A percentile compares a stretch with the other conserved stretches of the same genome.
phyloP scores from a whole-genome alignment of 2,113 vertebrate genomes.

The Cheirogaleus medius region DNA sequence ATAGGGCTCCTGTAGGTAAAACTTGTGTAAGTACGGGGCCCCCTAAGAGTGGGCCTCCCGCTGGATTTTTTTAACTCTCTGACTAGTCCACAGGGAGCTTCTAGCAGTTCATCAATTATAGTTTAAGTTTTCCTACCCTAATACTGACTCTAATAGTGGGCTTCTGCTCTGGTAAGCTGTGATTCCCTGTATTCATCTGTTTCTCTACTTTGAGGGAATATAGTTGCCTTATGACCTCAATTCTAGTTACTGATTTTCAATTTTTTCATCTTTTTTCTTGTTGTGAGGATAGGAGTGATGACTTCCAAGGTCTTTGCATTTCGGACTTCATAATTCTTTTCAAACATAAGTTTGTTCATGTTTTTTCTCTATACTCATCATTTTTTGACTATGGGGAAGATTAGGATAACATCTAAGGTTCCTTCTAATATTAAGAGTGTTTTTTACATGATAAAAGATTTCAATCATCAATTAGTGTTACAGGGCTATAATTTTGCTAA shows the following conservation, averaged over 20 bases:
- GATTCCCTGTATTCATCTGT: neutral
- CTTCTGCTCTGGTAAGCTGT: neutral
- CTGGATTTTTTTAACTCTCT: neutral
- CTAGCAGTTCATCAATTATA: neutral
- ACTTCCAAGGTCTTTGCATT: neutral
- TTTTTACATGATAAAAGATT: conserved; percentile 14
- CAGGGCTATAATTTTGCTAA: neutral
- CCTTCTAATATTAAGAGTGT: conserved; percentile 8
- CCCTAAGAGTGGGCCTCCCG: neutral
- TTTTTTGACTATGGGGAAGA: conserved; percentile 9
- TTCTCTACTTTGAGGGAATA: neutral
- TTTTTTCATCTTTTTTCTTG: neutral
- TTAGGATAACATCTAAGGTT: neutral
- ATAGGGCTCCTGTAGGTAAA: neutral
- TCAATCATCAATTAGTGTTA: neutral
- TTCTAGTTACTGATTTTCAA: neutral
- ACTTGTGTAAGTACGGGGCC: neutral
- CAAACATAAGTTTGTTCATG: neutral
- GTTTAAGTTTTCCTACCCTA: neutral
- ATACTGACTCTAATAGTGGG: neutral
- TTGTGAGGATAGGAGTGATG: neutral
- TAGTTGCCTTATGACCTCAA: neutral
- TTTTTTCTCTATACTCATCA: neutral
- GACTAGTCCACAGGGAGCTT: neutral
- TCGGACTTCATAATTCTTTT: neutral